A percentile compares a stretch with the other conserved stretches of the same genome.
These are phyloP conservation scores for Caenorhabditis sp. DNA, from an alignment of 2,888 invertebrate genomes.

Conservation along the genomic window DNA sequence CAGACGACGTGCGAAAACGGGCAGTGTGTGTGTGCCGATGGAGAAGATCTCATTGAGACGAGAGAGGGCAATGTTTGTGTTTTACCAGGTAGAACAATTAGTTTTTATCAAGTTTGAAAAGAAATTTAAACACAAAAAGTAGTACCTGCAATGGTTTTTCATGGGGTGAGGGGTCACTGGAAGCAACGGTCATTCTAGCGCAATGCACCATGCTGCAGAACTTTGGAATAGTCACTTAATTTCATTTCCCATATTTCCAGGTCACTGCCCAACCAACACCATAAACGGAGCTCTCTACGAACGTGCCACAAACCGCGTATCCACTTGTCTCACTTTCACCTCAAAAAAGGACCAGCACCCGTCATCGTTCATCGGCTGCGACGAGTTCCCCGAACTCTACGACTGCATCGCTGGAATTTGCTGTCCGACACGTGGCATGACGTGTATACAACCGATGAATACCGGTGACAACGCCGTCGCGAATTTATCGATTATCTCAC, in stretches of 20 bases:
- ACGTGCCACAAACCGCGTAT: slow-evolving; percentile 72
- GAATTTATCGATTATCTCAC: neutral
- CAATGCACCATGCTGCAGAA: no score
- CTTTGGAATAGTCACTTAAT: neutral
- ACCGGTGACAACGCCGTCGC: slow-evolving; percentile 43
- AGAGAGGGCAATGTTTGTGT: slow-evolving; percentile 80
- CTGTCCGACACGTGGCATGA: slow-evolving; percentile 78
- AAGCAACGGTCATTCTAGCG: no score
- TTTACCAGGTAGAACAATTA: slow-evolving; percentile 60
- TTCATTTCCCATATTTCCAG: slow-evolving; percentile 38
- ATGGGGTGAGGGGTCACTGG: no score
- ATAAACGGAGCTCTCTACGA: slow-evolving; percentile 74
- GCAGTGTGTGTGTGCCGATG: slow-evolving; percentile 71
- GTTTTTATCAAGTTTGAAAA: no score
- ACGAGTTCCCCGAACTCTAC: slow-evolving; percentile 78
- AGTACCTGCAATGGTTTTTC: no score
- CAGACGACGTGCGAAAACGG: slow-evolving; percentile 63
- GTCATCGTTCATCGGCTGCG: slow-evolving; percentile 77
- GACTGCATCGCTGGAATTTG: slow-evolving; percentile 80
- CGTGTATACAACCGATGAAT: slow-evolving; percentile 72
- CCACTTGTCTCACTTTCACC: slow-evolving; percentile 75
- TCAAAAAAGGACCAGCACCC: slow-evolving; percentile 32
- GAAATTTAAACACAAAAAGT: no score
- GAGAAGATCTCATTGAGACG: slow-evolving; percentile 68
- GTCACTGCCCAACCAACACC: slow-evolving; percentile 78